Base-by-base conservation (phyloP, 2,888 invertebrate genomes). In the Gymnocheta viridis region DNA sequence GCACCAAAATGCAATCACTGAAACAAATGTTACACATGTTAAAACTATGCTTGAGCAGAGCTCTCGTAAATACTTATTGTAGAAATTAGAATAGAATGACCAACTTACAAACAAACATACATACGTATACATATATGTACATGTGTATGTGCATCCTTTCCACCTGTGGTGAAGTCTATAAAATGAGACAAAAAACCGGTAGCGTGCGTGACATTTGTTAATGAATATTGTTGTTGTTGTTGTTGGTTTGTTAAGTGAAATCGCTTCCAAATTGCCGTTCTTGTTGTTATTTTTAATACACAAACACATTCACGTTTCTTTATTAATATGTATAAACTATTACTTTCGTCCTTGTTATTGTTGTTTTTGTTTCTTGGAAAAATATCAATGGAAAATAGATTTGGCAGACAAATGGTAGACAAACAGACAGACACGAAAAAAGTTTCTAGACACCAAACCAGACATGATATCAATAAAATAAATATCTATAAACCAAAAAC, bases 401-500 rank as follows among this genome's bases (percentile, higher is more conserved):
- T 82, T 77, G 73, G 82, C 82, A 85, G 85, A 84, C 85, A 82
- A 82, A 64, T 29, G 62, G 80, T 82, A 85, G 77, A 60, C 74
- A 70, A 56, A 22, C 73, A 67, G 35, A 56, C 32, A 38, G 49
- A 80, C 62, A 24, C 7, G 0, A 12, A 44, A 56, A 64, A 44
- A 72, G 35, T 69, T 82, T 62, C 35, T 49, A 82, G 74, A 82
- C 81, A 82, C 10, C 76, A 69, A 62, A 14, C 62, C 35, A 82
- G 81, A 82, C 81, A 82, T 47, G 67, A 60, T 47, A 70, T 62
- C 62, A 70, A 76, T 76, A 82, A 79, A 72, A 69, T 19, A 67
- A 69, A 79, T n/a, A n/a, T n/a, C n/a, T 72, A 69, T 19, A 67
- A 35, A 73, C 17, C 38, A 80, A 73, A 62, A 67, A 54, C 49